A percentile compares a stretch with the other conserved stretches of the same genome.
phyloP scores from a whole-genome alignment of 2,888 invertebrate genomes.

The Diarsia rubi region DNA sequence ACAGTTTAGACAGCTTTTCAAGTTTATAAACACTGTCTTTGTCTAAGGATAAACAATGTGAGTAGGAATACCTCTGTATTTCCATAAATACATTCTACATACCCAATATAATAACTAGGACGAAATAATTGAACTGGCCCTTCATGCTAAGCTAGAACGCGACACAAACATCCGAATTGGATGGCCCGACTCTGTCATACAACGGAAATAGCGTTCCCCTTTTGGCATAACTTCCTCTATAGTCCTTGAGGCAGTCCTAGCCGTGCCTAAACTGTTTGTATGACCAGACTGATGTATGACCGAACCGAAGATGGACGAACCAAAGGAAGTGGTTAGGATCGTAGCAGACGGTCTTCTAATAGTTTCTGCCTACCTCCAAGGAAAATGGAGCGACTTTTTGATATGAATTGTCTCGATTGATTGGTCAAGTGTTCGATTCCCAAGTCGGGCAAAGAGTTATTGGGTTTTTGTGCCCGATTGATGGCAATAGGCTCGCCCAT shows the following conservation, averaged over 20 bases:
- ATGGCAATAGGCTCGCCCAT: no score
- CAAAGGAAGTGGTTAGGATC: background rate
- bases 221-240: conserved; percentile 33
- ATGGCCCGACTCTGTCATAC: background rate
- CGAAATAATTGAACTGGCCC: background rate
- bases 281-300: background rate
- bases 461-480: no score
- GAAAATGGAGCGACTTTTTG: background rate
- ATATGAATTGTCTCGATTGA: background rate
- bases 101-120: background rate
- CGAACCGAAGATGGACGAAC: background rate
- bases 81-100: background rate
- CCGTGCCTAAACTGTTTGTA: background rate
- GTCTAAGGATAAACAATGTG: background rate
- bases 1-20: background rate
- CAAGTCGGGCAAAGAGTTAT: no score
- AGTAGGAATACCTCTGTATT: background rate
- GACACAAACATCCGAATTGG: conserved; percentile 10
- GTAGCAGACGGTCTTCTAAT: background rate
- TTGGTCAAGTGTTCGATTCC: no score
- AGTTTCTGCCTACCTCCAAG: background rate
- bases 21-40: background rate
- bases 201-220: conserved; percentile 37
- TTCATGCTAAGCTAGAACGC: background rate
- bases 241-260: background rate